Percentiles rank a stretch among this genome's conserved stretches.
Conservation (phyloP, 2,797 vertebrate species). For the Myotis myotis region DNA sequence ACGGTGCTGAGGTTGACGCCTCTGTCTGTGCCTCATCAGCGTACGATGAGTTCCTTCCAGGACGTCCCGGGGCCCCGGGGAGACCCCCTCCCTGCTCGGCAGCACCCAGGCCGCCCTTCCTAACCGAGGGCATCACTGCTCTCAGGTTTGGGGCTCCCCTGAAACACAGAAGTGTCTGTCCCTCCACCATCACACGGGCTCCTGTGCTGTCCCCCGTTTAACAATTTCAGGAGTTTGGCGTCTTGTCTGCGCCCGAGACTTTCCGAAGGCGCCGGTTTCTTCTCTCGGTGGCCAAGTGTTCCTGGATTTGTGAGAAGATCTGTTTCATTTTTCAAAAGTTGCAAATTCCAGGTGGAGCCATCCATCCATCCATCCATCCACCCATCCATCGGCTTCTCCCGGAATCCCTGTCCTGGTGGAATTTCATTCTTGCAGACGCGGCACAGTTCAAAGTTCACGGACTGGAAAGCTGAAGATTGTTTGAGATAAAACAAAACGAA, state of each 20-base stretch:
- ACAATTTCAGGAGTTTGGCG: background rate
- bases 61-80: background rate
- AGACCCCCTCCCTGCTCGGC: background rate
- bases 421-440: slow-evolving; percentile 8
- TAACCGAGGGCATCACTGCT: background rate
- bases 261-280: background rate
- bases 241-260: background rate
- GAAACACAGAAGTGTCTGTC: background rate
- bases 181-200: background rate
- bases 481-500: background rate
- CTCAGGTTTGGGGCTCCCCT: background rate
- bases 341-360: background rate
- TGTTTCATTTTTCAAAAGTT: background rate
- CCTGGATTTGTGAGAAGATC: background rate
- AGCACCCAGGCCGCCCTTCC: background rate
- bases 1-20: background rate
- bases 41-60: background rate
- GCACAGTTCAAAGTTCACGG: background rate
- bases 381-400: background rate
- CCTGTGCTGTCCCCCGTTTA: background rate
- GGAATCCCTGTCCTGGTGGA: background rate
- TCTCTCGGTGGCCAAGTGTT: background rate
- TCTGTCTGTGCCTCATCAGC: too few relatives aligned
- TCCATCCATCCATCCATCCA: too few relatives aligned
- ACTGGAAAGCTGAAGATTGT: slow-evolving; percentile 15